Percentiles rank a stretch among this genome's conserved stretches.
Conservation (phyloP, 23 tunicate genomes). For the Halocynthia aurantium region DNA sequence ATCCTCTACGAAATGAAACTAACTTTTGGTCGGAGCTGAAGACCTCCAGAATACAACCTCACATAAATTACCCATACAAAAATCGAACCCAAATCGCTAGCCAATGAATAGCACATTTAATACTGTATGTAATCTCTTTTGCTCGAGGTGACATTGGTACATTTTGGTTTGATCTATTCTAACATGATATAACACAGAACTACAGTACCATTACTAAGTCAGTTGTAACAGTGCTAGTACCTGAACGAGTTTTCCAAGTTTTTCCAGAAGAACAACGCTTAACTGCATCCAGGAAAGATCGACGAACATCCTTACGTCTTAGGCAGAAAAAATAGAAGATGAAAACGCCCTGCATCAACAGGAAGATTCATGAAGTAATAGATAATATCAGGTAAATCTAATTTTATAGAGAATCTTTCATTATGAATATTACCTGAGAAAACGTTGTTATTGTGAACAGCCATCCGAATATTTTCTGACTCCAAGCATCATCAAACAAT, state of each 20-base stretch:
- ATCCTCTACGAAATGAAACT: too few relatives aligned
- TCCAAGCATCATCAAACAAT: slow-evolving; percentile 20
- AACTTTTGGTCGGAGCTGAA: too few relatives aligned
- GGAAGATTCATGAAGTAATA: neutral
- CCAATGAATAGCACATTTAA: too few relatives aligned
- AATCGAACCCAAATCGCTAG: too few relatives aligned
- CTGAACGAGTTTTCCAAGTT: neutral
- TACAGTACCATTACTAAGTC: neutral
- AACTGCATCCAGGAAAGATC: slow-evolving; percentile 20
- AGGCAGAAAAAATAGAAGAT: slow-evolving; percentile 67
- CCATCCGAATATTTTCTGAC: slow-evolving; percentile 48
- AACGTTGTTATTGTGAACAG: slow-evolving; percentile 48
- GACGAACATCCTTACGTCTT: slow-evolving; percentile 44
- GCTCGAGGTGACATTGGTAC: too few relatives aligned
- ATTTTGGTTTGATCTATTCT: too few relatives aligned
- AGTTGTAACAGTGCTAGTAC: neutral
- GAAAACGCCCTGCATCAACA: slow-evolving; percentile 45
- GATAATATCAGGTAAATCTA: neutral
- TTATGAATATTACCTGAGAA: slow-evolving; percentile 23
- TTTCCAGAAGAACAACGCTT: neutral
- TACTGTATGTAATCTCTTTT: too few relatives aligned
- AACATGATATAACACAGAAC: neutral
- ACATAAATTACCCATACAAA: too few relatives aligned
- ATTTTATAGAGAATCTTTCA: neutral
- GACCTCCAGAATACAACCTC: too few relatives aligned